Evolutionary conservation across 1,140 invertebrate genomes (phyloP).

Genomic region (Drosophila repleta): DNA sequence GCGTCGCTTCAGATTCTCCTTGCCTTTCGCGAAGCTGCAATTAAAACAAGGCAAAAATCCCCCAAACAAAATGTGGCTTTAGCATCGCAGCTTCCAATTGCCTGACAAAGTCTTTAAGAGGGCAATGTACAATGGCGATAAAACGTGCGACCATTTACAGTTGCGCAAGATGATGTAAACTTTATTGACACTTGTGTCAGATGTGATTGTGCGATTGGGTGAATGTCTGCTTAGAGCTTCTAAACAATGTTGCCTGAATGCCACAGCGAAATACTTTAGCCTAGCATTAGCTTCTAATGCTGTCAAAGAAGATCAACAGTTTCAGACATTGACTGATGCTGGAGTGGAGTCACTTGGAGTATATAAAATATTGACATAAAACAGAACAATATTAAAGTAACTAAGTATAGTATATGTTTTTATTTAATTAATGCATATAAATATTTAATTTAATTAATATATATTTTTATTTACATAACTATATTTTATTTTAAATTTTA

Average conservation of each 20-base stretch:
- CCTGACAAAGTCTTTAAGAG: conserved; percentile 14
- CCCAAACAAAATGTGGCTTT: conserved; percentile 18
- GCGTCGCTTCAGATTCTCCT: not conserved
- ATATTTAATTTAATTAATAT: no score
- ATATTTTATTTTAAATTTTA: no score
- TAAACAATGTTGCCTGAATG: not conserved
- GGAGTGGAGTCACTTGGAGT: no score
- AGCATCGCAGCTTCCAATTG: conserved; percentile 9
- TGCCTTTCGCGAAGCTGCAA: conserved; percentile 7
- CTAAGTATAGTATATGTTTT: no score
- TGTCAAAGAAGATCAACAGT: no score
- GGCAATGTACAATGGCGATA: conserved; percentile 35
- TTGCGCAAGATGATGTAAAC: conserved; percentile 23
- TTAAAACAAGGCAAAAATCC: conserved; percentile 30
- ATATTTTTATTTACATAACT: no score
- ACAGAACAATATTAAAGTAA: no score
- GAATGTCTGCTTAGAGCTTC: not conserved
- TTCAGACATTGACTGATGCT: no score
- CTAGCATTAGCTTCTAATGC: not conserved
- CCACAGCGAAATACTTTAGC: not conserved
- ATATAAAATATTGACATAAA: no score
- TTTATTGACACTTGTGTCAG: conserved; percentile 19
- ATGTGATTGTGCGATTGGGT: not conserved
- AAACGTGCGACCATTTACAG: conserved; percentile 9
- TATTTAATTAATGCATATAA: no score